A percentile compares a stretch with the other conserved stretches of the same genome.
phyloP scores from a whole-genome alignment of 2,888 invertebrate species.

The Drosophila formosana region DNA sequence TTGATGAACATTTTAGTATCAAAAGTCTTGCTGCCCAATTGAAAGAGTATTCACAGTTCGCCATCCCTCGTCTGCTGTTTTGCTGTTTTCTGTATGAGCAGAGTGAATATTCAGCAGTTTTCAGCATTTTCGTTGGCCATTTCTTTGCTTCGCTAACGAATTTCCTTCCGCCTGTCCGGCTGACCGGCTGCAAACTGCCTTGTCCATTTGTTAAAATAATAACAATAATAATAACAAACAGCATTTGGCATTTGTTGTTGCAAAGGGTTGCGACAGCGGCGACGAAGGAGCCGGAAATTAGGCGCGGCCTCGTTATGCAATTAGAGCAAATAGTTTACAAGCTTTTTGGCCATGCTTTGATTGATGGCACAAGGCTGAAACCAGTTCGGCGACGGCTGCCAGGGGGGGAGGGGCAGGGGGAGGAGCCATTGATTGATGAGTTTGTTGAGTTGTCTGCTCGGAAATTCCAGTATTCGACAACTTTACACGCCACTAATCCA shows the following conservation, averaged over 20 bases:
- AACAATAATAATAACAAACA: slow-evolving; percentile 36
- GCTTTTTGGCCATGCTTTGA: slow-evolving; percentile 45
- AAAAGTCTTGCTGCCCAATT: too few species aligned
- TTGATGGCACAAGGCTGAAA: slow-evolving; percentile 59
- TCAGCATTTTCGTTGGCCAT: slow-evolving; percentile 14
- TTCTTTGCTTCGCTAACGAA: slow-evolving; percentile 53
- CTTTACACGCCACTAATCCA: slow-evolving; percentile 59
- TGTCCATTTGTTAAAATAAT: slow-evolving; percentile 71
- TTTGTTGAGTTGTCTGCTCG: slow-evolving; percentile 8
- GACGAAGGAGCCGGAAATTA: slow-evolving; percentile 45
- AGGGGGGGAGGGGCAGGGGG: background rate
- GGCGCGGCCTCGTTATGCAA: slow-evolving; percentile 60
- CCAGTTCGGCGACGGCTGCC: slow-evolving; percentile 12
- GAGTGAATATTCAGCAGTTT: slow-evolving; percentile 29
- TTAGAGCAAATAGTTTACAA: slow-evolving; percentile 70
- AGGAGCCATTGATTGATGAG: slow-evolving; percentile 49
- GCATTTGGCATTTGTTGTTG: slow-evolving; percentile 46
- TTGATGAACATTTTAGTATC: too few species aligned
- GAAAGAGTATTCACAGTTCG: background rate
- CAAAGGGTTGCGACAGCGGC: slow-evolving; percentile 17
- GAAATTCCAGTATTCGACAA: slow-evolving; percentile 29
- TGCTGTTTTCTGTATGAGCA: slow-evolving; percentile 16
- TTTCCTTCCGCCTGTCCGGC: slow-evolving; percentile 58
- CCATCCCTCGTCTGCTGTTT: background rate
- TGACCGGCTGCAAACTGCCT: slow-evolving; percentile 26